Evolutionary conservation across 2,888 invertebrate genomes (phyloP), one percentile per base, ranked within the genome.

Genomic region (Podotricha telesiphe): DNA sequence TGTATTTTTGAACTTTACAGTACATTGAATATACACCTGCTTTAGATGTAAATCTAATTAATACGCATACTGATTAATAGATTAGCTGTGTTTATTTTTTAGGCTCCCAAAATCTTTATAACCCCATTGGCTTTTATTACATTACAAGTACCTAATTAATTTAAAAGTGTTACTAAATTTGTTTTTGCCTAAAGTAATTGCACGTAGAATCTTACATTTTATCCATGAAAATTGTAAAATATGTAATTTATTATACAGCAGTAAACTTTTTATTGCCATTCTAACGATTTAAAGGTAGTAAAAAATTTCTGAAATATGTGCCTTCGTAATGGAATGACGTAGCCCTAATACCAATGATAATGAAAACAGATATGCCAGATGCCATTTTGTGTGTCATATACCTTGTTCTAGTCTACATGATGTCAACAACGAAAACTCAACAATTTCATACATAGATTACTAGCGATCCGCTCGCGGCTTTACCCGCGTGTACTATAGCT

Each of bases 141-240:
- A 58, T 20, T 51, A 55, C 20, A 40, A 50, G 47, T 62, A 37
- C 19, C 34, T 15, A 50, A 62, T 37, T 53, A 58, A 61, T 63
- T 65, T 51, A 34, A 53, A 45, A 55, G 69, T 67, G 65, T 68
- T 70, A 65, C 37, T 22, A 42, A 66, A 63, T 64, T 68, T 68
- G 50, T 66, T 61, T 50, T 51, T 50, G 45, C 47, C 22, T 45
- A 59, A 72, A 70, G 72, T 70, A 63, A 72, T 68, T 63, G 47
- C 66, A 20, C 55, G 50, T 70, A 22, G 56, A 67, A 50, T 58
- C 67, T 71, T 58, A 70, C 45, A 56, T 48, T 45, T 59, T 61
- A 55, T 59, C 59, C 55, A 58, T 73, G 64, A 69, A 71, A 66
- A 65, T 68, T 68, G 66, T 58, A 72, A 74, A 70, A 72, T 73